These are phyloP conservation scores for Leptinotarsa tumamoca DNA, from an alignment of 2,888 invertebrate genomes.

Conservation along the genomic window DNA sequence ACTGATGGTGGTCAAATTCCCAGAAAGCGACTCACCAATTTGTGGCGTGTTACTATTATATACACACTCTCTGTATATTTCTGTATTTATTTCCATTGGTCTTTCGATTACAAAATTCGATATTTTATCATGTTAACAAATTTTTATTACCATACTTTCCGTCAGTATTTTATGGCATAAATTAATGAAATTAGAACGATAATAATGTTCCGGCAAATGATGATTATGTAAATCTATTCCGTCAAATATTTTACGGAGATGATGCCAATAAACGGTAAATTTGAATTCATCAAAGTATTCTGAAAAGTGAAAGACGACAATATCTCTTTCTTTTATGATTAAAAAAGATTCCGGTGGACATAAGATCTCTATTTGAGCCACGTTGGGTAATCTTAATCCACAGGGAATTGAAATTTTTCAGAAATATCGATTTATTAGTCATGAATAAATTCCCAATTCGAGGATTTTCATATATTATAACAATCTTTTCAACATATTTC, in stretches of 20 bases:
- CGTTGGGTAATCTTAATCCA: background rate
- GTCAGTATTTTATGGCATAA: constrained; percentile 16
- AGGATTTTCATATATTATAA: constrained; percentile 3
- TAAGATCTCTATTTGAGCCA: background rate
- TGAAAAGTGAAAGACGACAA: background rate
- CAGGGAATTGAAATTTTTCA: background rate
- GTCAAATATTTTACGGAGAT: constrained; percentile 2
- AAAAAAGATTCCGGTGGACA: background rate
- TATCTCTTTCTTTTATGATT: background rate
- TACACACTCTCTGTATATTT: background rate
- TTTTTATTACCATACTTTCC: constrained; percentile 13
- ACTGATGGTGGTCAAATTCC: no score
- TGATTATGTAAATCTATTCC: constrained; percentile 19
- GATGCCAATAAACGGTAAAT: constrained; percentile 14
- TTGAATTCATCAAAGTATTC: constrained; percentile 1
- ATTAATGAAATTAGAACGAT: constrained; percentile 19
- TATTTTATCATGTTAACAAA: constrained; percentile 24
- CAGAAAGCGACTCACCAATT: background rate
- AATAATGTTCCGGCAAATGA: constrained; percentile 7
- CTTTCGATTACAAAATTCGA: constrained; percentile 12
- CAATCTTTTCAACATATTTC: background rate
- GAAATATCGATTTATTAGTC: background rate
- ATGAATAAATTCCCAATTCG: background rate
- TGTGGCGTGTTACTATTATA: background rate
- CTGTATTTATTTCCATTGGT: background rate